phyloP scores from a whole-genome alignment of 2,888 invertebrate genomes.

The Helobdella robusta region DNA sequence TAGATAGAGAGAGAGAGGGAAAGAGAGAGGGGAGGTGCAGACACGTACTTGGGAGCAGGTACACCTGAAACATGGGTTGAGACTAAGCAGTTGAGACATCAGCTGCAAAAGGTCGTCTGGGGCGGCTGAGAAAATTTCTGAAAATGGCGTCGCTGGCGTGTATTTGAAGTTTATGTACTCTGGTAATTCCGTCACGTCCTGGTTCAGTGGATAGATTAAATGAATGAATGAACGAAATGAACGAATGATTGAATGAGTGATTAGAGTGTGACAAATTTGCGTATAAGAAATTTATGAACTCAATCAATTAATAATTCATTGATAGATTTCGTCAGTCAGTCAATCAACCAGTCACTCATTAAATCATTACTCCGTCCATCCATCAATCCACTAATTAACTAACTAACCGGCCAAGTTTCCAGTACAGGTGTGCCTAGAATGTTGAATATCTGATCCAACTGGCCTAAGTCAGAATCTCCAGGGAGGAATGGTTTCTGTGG shows the following conservation, averaged over 20 bases:
- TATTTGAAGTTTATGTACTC: conserved; percentile 87
- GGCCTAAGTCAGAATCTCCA: conserved; percentile 93
- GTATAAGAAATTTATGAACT: no score
- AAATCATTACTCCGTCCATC: neutral
- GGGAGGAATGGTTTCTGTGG: conserved; percentile 74
- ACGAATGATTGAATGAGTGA: neutral
- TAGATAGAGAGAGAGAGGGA: no score
- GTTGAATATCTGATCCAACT: conserved; percentile 85
- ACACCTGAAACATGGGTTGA: conserved; percentile 73
- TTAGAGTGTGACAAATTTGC: no score
- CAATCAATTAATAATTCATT: no score
- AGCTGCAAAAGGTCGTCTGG: conserved; percentile 78
- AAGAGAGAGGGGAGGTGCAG: neutral
- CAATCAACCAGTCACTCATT: no score
- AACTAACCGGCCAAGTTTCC: conserved; percentile 74
- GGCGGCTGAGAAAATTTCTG: conserved; percentile 89
- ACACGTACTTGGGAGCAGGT: conserved; percentile 61
- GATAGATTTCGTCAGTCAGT: no score
- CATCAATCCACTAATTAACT: neutral
- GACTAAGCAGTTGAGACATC: conserved; percentile 64
- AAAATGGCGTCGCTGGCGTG: conserved; percentile 71
- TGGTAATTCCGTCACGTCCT: conserved; percentile 55
- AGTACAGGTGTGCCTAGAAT: conserved; percentile 87
- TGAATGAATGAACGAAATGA: neutral
- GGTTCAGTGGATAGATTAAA: neutral